phyloP scores from a whole-genome alignment of 2,797 vertebrate genomes.

The Simalia tracyae region DNA sequence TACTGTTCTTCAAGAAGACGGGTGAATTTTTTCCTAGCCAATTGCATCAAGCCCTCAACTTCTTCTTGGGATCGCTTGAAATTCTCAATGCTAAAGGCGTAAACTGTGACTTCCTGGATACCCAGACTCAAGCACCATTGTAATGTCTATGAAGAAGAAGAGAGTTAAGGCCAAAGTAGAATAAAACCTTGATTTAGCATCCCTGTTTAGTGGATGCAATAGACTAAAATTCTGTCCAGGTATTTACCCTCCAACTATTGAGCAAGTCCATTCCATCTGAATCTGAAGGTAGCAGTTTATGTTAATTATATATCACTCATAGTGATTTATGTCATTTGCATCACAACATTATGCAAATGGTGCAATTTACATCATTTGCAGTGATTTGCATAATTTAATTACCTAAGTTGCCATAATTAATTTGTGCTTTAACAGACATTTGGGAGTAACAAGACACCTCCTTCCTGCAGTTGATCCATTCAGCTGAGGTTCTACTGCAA shows the following conservation, averaged over 20 bases:
- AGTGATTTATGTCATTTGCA: background rate
- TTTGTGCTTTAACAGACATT: background rate
- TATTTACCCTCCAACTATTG: background rate
- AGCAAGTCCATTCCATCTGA: background rate
- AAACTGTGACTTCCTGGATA: conserved; percentile 93
- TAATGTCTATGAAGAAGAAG: conserved; percentile 78
- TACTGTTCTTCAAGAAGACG: conserved; percentile 91
- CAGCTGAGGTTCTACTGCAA: background rate
- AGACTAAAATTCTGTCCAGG: background rate
- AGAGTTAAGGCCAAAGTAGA: background rate
- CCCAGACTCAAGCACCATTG: conserved; percentile 94
- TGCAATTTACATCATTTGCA: background rate
- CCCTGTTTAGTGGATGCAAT: background rate
- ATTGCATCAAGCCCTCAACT: conserved; percentile 93
- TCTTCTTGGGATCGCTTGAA: conserved; percentile 94
- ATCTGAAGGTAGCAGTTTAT: background rate
- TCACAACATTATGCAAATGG: background rate
- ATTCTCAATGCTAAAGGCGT: conserved; percentile 99
- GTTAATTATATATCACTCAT: background rate
- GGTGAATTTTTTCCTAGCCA: conserved; percentile 92
- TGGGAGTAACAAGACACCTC: background rate
- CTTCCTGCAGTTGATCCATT: background rate
- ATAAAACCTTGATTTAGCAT: background rate
- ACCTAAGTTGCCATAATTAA: background rate
- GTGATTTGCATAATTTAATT: background rate